Conservation (phyloP, 2,797 vertebrate species). For the Sparus aurata region DNA sequence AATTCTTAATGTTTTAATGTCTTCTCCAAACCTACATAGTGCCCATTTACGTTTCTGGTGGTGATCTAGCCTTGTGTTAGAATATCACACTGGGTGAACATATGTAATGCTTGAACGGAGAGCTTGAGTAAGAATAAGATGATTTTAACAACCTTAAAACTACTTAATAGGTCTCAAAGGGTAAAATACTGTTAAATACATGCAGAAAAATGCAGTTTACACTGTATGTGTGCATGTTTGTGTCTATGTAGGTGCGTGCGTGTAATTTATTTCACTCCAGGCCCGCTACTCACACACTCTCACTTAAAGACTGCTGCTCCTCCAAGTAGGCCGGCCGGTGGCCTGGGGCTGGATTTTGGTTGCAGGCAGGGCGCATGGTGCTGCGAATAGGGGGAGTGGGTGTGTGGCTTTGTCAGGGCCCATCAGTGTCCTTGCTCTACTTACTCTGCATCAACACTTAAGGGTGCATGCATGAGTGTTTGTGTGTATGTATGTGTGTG, state of each 20-base stretch:
- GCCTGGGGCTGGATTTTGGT: conserved; percentile 81
- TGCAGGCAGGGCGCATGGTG: conserved; percentile 67
- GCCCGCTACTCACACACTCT: conserved; percentile 56
- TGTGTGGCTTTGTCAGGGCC: conserved; percentile 84
- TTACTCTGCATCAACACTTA: conserved; percentile 79
- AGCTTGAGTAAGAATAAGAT: background rate
- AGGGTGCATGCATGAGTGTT: conserved; percentile 52
- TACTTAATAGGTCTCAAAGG: background rate
- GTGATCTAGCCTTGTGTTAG: background rate
- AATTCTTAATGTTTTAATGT: no score
- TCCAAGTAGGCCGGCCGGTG: conserved; percentile 80
- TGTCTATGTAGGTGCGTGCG: conserved; percentile 21
- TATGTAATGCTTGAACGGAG: background rate
- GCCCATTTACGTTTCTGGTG: no score
- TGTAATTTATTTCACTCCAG: conserved; percentile 52
- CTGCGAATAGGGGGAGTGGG: conserved; percentile 63
- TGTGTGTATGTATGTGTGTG: conserved; percentile 23
- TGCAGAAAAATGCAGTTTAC: background rate
- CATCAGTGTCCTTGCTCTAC: conserved; percentile 84
- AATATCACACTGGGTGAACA: background rate
- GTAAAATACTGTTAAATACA: background rate
- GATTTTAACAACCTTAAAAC: background rate
- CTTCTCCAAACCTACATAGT: no score
- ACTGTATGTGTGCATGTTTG: conserved; percentile 6
- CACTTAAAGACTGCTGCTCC: conserved; percentile 58